Conservation (phyloP, 1,140 invertebrate species). For the Drosophila trapezifrons region DNA sequence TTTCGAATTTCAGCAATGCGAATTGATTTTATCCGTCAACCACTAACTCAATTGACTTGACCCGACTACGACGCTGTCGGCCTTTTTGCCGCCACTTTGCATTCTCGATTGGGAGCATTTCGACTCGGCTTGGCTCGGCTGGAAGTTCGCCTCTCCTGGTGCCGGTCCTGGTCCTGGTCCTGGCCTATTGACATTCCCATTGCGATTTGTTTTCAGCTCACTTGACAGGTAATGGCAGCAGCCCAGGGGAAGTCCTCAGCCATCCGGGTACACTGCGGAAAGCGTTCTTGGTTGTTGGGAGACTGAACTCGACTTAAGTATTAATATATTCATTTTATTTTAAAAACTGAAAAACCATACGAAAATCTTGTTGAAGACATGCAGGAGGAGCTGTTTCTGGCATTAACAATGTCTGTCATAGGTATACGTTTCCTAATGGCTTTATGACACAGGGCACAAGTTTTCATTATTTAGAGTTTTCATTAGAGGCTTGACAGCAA, state of each 20-base stretch:
- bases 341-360: too few relatives aligned
- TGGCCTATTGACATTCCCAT: constrained; percentile 79
- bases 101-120: constrained; percentile 71
- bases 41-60: constrained; percentile 70
- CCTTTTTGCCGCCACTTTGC: constrained; percentile 78
- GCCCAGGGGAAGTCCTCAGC: constrained; percentile 35
- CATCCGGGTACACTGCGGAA: constrained; percentile 20
- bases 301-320: too few relatives aligned
- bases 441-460: too few relatives aligned
- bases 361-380: too few relatives aligned
- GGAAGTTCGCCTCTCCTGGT: constrained; percentile 7
- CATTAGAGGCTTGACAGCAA: too few relatives aligned
- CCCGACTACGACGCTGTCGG: constrained; percentile 59
- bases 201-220: constrained; percentile 82
- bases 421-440: too few relatives aligned
- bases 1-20: constrained; percentile 36
- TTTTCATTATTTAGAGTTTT: too few relatives aligned
- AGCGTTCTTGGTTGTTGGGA: not conserved
- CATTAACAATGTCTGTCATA: too few relatives aligned
- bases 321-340: too few relatives aligned
- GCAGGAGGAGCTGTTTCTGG: too few relatives aligned
- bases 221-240: constrained; percentile 77
- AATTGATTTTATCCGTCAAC: constrained; percentile 57
- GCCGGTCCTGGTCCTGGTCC: constrained; percentile 56
- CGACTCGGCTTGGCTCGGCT: constrained; percentile 21